phyloP scores from a whole-genome alignment of 2,888 invertebrate species.

The Lepidocyrtoides sp. region DNA sequence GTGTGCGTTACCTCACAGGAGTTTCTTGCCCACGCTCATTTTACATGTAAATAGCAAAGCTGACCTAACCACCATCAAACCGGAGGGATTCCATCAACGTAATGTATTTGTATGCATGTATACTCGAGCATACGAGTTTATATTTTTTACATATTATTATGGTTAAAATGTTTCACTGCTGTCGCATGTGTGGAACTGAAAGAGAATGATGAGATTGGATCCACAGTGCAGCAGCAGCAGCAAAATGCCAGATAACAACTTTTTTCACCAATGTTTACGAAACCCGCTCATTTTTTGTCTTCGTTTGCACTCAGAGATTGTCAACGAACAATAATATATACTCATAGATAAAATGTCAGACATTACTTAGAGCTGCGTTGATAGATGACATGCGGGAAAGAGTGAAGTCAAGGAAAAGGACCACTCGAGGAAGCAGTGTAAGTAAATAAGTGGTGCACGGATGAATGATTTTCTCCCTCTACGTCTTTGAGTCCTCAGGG shows the following conservation, averaged over 20 bases:
- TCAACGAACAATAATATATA: slow-evolving; percentile 50
- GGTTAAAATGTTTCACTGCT: background rate
- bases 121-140: too few species aligned
- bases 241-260: slow-evolving; percentile 25
- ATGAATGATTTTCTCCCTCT: slow-evolving; percentile 27
- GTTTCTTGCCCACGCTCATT: too few species aligned
- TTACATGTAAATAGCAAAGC: background rate
- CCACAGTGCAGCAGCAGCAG: background rate
- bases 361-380: slow-evolving; percentile 30
- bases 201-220: slow-evolving; percentile 34
- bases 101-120: too few species aligned
- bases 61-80: background rate
- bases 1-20: too few species aligned
- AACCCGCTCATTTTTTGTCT: slow-evolving; percentile 45
- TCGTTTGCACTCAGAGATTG: slow-evolving; percentile 63
- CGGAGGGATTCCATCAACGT: too few species aligned
- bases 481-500: slow-evolving; percentile 33
- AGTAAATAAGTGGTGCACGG: background rate
- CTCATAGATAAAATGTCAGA: too few species aligned
- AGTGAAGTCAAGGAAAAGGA: background rate
- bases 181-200: background rate
- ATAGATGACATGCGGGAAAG: background rate
- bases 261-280: slow-evolving; percentile 48
- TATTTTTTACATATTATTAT: slow-evolving; percentile 8
- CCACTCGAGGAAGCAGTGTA: background rate